These are phyloP conservation scores for Masticophis lateralis DNA, from an alignment of 2,797 vertebrate genomes.

Conservation along the genomic window DNA sequence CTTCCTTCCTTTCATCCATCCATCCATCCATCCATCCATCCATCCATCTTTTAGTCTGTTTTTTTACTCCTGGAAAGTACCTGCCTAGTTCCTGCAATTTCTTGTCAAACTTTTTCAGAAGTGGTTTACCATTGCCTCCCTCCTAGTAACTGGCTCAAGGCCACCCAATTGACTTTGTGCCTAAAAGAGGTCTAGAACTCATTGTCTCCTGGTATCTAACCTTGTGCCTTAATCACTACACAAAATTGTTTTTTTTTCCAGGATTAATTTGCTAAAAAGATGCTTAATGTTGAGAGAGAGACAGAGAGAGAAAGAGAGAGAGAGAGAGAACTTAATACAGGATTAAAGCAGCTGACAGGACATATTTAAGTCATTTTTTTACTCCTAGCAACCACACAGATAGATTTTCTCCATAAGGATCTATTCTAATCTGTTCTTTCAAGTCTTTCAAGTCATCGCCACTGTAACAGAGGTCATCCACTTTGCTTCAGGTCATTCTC, in stretches of 20 bases:
- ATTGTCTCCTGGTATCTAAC: not conserved
- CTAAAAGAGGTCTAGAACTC: not conserved
- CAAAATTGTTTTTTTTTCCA: not conserved
- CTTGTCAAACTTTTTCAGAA: not conserved
- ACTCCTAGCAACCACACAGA: not conserved
- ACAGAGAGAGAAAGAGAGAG: rapidly evolving
- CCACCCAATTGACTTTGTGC: not conserved
- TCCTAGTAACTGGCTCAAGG: not conserved
- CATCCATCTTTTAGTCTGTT: not conserved
- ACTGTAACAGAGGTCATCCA: not conserved
- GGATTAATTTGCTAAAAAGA: not conserved
- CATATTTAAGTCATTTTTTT: not conserved
- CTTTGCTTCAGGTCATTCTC: not conserved
- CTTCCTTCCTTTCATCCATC: no score
- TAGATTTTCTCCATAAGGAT: not conserved
- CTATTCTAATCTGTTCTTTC: not conserved
- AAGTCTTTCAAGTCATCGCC: not conserved
- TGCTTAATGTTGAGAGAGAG: not conserved
- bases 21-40: no score
- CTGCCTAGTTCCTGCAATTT: not conserved
- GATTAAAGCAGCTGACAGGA: not conserved
- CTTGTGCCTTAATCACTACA: not conserved
- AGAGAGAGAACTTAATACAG: not conserved
- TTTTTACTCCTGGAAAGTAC: not conserved
- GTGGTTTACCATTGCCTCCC: not conserved